These are phyloP conservation scores for Trissoscelio sp. DNA, from an alignment of 2,888 invertebrate species.

Conservation along the genomic window DNA sequence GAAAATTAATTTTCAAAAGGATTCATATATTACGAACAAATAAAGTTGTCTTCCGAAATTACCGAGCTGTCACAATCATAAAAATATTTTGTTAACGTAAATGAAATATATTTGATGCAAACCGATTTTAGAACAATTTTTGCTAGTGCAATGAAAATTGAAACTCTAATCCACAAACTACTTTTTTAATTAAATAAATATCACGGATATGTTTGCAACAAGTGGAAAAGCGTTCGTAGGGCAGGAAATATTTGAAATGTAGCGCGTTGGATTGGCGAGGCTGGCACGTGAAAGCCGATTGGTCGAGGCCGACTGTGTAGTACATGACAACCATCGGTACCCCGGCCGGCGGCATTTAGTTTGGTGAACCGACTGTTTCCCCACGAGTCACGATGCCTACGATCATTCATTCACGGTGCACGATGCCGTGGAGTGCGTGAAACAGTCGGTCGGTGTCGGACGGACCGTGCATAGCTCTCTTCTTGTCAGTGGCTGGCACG, in stretches of 20 bases:
- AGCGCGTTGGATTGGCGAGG: conserved; percentile 51
- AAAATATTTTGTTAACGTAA: no score
- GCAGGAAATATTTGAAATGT: conserved; percentile 52
- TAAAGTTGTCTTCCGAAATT: no score
- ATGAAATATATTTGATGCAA: no score
- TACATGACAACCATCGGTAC: conserved; percentile 60
- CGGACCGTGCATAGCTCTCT: conserved; percentile 49
- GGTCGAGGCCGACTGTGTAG: conserved; percentile 47
- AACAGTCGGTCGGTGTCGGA: conserved; percentile 52
- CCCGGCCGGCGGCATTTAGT: conserved; percentile 54
- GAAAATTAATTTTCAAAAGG: no score
- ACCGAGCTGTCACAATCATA: no score
- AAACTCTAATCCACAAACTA: no score
- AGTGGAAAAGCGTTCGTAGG: conserved; percentile 25
- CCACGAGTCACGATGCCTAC: conserved; percentile 50
- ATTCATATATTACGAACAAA: no score
- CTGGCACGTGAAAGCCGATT: conserved; percentile 42
- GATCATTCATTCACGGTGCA: conserved; percentile 61
- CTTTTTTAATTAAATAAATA: no score
- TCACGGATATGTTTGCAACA: conserved; percentile 52
- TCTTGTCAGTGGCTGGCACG: background rate
- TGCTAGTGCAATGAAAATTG: no score
- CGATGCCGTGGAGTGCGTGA: conserved; percentile 59
- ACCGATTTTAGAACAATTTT: no score
- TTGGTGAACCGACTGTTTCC: conserved; percentile 59